These are phyloP conservation scores for Phalacrocorax aristotelis DNA, from an alignment of 2,113 vertebrate genomes.

Conservation along the genomic window DNA sequence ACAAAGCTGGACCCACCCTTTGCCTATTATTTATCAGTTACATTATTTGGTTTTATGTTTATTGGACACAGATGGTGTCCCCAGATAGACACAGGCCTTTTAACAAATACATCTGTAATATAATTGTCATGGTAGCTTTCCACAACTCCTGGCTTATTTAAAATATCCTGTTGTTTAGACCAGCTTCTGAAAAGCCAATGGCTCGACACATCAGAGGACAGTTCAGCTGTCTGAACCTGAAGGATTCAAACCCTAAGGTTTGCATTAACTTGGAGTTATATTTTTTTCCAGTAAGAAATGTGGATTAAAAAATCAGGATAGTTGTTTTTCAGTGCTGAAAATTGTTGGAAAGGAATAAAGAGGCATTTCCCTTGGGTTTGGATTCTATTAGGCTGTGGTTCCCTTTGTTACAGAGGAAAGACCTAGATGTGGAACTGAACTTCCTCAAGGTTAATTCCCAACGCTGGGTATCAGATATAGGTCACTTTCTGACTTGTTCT, in stretches of 20 bases:
- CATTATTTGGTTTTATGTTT: background rate
- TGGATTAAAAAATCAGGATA: background rate
- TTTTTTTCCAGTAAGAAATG: background rate
- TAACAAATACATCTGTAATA: background rate
- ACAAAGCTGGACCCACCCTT: background rate
- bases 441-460: conserved; percentile 17
- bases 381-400: background rate
- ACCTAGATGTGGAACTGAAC: background rate
- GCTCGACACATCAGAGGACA: background rate
- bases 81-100: background rate
- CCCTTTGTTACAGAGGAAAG: background rate
- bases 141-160: background rate
- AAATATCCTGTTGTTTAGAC: background rate
- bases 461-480: background rate
- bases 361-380: background rate
- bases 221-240: background rate
- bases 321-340: background rate
- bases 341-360: background rate
- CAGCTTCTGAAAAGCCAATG: background rate
- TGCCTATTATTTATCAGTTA: background rate
- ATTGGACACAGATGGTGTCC: background rate
- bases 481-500: conserved; percentile 11
- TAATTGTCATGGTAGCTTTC: background rate
- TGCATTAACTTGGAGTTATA: background rate
- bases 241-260: background rate